Percentiles rank a stretch among this genome's conserved stretches.
Evolutionary conservation across 1,140 invertebrate species (phyloP).

Genomic region (Cotesia chilonis): DNA sequence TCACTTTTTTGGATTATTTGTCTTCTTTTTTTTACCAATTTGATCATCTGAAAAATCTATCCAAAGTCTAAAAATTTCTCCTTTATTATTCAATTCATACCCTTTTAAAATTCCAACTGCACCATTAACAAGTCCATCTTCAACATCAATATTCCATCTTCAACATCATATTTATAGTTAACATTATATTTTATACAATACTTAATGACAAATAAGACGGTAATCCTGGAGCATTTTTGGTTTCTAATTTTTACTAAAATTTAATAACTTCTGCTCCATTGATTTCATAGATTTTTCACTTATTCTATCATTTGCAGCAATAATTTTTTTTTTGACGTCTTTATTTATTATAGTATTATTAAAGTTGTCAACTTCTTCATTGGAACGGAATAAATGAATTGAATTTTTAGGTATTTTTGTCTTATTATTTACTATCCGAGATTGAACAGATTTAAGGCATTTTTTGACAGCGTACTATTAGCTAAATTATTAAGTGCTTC

Average conservation of each 20-base stretch:
- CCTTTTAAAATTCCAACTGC: slow-evolving; percentile 28
- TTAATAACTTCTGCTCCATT: neutral
- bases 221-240: slow-evolving; percentile 5
- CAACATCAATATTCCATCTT: too few species aligned
- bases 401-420: slow-evolving; percentile 24
- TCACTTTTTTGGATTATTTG: neutral
- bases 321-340: slow-evolving; percentile 5
- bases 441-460: slow-evolving; percentile 32
- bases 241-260: neutral
- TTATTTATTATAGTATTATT: slow-evolving; percentile 33
- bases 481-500: slow-evolving; percentile 42
- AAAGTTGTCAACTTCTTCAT: slow-evolving; percentile 25
- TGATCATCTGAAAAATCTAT: slow-evolving; percentile 18
- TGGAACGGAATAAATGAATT: slow-evolving; percentile 33
- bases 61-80: slow-evolving; percentile 14
- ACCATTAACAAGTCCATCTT: slow-evolving; percentile 39
- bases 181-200: slow-evolving; percentile 34
- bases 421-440: slow-evolving; percentile 21
- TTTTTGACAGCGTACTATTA: slow-evolving; percentile 23
- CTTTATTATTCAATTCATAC: slow-evolving; percentile 9
- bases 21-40: slow-evolving; percentile 26
- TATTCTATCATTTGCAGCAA: neutral
- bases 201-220: slow-evolving; percentile 28
- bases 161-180: slow-evolving; percentile 32
- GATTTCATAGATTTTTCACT: slow-evolving; percentile 20